Evolutionary conservation across 1,140 invertebrate species (phyloP), one percentile per base, ranked within the genome.

Genomic region (Neuroterus valhalla): DNA sequence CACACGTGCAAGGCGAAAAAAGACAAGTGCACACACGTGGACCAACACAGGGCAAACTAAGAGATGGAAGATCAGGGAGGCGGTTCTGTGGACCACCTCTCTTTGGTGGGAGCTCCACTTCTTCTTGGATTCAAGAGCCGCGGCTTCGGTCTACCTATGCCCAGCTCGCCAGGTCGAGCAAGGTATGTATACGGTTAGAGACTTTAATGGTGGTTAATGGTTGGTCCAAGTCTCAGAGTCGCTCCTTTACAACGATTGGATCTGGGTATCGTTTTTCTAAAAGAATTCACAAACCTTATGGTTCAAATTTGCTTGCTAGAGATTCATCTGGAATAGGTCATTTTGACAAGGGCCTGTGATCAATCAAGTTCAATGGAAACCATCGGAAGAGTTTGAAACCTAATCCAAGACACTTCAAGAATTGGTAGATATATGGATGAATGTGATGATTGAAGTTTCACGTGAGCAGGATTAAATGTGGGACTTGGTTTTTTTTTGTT

Each of bases 21-120:
- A 80, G 82, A 62, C 26, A 62, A 62, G 31, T 62, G 75, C 77
- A 81, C 83, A 78, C 76, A 79, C 80, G 78, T 84, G 75, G 67
- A 23, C 67, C 78, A 23, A 84, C 82, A 85, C 85, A 85, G 80
- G 80, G 75, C 72, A 69, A 77, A 66, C 1, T 70, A 68, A 71
- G 77, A 81, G 80, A 82, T 82, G 82, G 82, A 79, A 81, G 76
- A 84, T 81, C 82, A 81, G 71, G 82, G 84, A 85, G 84, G 85
- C 84, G 84, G 85, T 88, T 86, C 86, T 83, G 85, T 86, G 86
- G 85, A 88, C 87, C 84, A 87, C 87, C 87, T 88, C 83, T 84
- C 72, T 73, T 72, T 81, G 83, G 84, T 85, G 83, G 82, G 83
- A 70, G 83, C 76, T 78, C 45, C 42, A 71, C 76, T 74, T 79